phyloP scores from a whole-genome alignment of 2,797 vertebrate genomes.

The Rhincodon typus region DNA sequence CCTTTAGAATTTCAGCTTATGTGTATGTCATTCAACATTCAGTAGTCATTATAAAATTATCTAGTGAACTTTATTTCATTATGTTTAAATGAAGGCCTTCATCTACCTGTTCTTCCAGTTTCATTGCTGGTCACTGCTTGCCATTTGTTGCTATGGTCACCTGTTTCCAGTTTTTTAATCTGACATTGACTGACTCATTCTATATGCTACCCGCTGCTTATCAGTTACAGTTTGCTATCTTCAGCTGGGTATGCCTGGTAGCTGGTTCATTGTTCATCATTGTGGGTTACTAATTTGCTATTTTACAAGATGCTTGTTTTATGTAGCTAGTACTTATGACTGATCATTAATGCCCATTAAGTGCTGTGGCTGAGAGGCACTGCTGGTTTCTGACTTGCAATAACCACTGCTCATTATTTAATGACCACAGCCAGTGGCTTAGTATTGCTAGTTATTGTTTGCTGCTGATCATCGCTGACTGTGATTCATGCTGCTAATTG shows the following conservation, averaged over 20 bases:
- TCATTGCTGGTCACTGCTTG: not conserved
- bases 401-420: not conserved
- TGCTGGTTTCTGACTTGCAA: not conserved
- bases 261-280: not conserved
- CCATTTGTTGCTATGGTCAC: not conserved
- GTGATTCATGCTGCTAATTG: not conserved
- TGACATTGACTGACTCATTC: not conserved
- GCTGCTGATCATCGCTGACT: not conserved
- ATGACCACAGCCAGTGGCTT: not conserved
- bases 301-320: not conserved
- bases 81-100: not conserved
- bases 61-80: not conserved
- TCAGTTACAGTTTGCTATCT: not conserved
- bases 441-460: not conserved
- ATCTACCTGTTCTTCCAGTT: not conserved
- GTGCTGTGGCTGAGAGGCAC: not conserved
- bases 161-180: not conserved
- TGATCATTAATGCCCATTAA: not conserved
- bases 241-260: not conserved
- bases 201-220: no score
- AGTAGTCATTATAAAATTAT: not conserved
- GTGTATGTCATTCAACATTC: not conserved
- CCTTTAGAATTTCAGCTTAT: not conserved
- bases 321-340: not conserved
- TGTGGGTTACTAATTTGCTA: not conserved